Conservation (phyloP, 2,888 invertebrate species). For the Andrena hattorfiana region DNA sequence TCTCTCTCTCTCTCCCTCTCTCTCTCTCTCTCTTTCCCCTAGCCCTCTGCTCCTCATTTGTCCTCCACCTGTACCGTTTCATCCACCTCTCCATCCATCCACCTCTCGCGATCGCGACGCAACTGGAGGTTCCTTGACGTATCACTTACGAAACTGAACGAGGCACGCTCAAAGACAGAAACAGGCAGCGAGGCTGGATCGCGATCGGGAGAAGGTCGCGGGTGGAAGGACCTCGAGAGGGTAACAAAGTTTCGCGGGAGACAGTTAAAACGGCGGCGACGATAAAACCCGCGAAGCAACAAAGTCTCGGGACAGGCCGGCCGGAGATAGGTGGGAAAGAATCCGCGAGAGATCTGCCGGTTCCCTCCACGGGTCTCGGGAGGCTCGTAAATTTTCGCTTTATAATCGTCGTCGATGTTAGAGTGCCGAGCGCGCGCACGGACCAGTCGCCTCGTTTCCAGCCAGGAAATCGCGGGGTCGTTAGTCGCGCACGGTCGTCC, state of each 20-base stretch:
- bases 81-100: not conserved
- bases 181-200: slow-evolving; percentile 11
- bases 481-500: slow-evolving; percentile 38
- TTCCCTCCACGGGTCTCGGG: slow-evolving; percentile 19
- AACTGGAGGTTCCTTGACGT: not conserved
- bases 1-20: slow-evolving; percentile 22
- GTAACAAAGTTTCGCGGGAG: slow-evolving; percentile 51
- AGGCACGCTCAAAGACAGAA: not conserved
- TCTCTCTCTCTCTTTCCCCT: not conserved
- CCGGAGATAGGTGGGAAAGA: slow-evolving; percentile 35
- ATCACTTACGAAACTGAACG: not conserved
- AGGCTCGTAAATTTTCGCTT: slow-evolving; percentile 76
- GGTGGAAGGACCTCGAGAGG: slow-evolving; percentile 23
- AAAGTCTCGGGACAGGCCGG: slow-evolving; percentile 46
- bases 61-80: not conserved
- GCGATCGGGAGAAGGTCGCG: slow-evolving; percentile 39
- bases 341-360: slow-evolving; percentile 30
- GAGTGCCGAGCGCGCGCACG: slow-evolving; percentile 15
- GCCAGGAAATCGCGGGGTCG: slow-evolving; percentile 31
- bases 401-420: slow-evolving; percentile 72
- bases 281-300: slow-evolving; percentile 69
- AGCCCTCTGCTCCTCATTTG: not conserved
- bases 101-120: not conserved
- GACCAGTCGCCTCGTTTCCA: slow-evolving; percentile 21
- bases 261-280: slow-evolving; percentile 68